Evolutionary conservation across 1,140 invertebrate species (phyloP).

Genomic region (Sipha flava): DNA sequence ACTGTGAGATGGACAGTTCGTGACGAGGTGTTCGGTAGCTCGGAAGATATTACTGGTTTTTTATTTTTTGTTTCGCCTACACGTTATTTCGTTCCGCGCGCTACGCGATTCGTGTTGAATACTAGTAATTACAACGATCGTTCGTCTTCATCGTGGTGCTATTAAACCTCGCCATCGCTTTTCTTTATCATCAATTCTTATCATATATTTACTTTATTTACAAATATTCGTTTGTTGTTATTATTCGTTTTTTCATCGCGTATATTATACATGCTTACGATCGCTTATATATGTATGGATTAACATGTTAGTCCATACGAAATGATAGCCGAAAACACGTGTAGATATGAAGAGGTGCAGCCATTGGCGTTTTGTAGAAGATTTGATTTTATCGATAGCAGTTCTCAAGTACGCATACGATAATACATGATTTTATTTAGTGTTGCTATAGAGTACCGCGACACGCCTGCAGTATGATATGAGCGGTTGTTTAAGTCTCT

Average conservation of each 20-base stretch:
- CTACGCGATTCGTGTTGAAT: not conserved
- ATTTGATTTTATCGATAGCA: not conserved
- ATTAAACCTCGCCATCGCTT: too few species aligned
- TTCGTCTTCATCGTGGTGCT: not conserved
- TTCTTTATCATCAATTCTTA: too few species aligned
- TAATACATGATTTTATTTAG: too few species aligned
- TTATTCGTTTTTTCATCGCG: not conserved
- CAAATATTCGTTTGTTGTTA: not conserved
- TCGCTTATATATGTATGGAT: not conserved
- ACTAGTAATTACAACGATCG: not conserved
- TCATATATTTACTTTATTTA: too few species aligned
- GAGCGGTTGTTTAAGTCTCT: not conserved
- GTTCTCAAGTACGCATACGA: not conserved
- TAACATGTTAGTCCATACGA: not conserved
- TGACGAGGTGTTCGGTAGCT: conserved; percentile 15
- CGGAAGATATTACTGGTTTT: not conserved
- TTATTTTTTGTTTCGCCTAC: not conserved
- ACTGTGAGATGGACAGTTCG: conserved; percentile 20
- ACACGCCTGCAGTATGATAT: too few species aligned
- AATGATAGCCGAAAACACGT: conserved; percentile 18
- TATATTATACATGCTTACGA: not conserved
- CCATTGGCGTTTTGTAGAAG: not conserved
- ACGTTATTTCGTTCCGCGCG: not conserved
- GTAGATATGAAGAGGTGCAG: conserved; percentile 5
- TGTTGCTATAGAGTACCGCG: too few species aligned